Conservation (phyloP, 2,797 vertebrate species). For the Trachurus trachurus region DNA sequence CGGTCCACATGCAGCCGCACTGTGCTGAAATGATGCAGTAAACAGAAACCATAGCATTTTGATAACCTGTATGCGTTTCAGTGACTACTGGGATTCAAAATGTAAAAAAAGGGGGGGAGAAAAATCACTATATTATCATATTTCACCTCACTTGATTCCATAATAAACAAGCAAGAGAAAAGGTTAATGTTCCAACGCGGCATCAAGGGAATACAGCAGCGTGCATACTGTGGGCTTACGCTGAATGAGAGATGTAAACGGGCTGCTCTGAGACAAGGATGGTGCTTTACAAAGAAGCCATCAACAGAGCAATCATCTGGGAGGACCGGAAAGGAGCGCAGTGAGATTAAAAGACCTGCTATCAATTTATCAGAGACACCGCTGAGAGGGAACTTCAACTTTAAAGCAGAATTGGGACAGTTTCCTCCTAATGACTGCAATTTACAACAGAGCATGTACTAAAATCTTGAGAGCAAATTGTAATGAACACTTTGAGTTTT, state of each 20-base stretch:
- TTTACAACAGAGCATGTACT: conserved; percentile 65
- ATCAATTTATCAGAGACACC: conserved; percentile 76
- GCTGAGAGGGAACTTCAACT: conserved; percentile 67
- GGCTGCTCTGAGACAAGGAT: conserved; percentile 64
- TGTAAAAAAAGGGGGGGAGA: neutral
- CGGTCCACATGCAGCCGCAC: too few relatives aligned
- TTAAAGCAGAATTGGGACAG: conserved; percentile 69
- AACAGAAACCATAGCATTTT: too few relatives aligned
- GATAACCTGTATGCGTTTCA: neutral
- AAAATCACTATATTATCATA: conserved; percentile 9
- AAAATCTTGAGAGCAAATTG: conserved; percentile 51
- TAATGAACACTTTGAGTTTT: conserved; percentile 48
- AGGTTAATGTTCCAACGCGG: conserved; percentile 41
- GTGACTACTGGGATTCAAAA: neutral
- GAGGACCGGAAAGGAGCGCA: conserved; percentile 64
- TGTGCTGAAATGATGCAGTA: neutral
- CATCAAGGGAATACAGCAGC: conserved; percentile 17
- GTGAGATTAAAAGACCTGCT: conserved; percentile 73
- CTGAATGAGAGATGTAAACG: conserved; percentile 44
- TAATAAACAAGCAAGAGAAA: conserved; percentile 46
- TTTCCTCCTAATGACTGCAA: conserved; percentile 69
- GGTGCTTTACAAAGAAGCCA: conserved; percentile 58
- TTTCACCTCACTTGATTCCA: conserved; percentile 8
- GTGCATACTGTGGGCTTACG: conserved; percentile 19
- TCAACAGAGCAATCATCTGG: conserved; percentile 71